A percentile compares a stretch with the other conserved stretches of the same genome.
Evolutionary conservation across 2,888 invertebrate species (phyloP).

Genomic region (Augochlorella aurata): DNA sequence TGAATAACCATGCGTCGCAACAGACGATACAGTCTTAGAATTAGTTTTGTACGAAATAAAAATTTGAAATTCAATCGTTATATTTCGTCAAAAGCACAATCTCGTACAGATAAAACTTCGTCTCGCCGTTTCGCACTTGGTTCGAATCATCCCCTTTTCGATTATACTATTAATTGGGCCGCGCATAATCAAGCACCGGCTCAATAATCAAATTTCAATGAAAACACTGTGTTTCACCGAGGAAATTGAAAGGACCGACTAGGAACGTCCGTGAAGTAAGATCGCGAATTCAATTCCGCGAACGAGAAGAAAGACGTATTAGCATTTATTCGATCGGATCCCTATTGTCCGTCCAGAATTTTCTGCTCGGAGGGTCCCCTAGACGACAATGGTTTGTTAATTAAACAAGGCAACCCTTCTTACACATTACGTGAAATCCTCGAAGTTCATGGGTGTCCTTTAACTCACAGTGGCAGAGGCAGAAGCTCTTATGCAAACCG

Average conservation of each 20-base stretch:
- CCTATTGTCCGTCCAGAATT: slow-evolving; percentile 36
- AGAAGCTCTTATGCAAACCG: slow-evolving; percentile 67
- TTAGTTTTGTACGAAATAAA: too few species aligned
- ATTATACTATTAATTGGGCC: background rate
- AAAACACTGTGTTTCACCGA: background rate
- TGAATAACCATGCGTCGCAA: too few species aligned
- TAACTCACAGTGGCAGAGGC: slow-evolving; percentile 58
- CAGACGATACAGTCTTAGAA: too few species aligned
- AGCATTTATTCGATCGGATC: slow-evolving; percentile 44
- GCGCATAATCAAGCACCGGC: background rate
- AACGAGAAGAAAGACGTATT: slow-evolving; percentile 29
- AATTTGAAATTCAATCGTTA: too few species aligned
- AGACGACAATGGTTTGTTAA: slow-evolving; percentile 60
- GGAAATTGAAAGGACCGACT: slow-evolving; percentile 9
- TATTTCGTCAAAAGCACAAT: too few species aligned
- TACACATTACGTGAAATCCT: slow-evolving; percentile 58
- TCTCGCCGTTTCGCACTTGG: too few species aligned
- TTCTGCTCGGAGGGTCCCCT: slow-evolving; percentile 12
- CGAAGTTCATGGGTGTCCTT: slow-evolving; percentile 55
- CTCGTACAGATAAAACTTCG: too few species aligned
- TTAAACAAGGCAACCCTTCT: slow-evolving; percentile 62
- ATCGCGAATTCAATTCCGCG: background rate
- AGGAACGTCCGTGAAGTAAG: background rate
- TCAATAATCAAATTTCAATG: background rate
- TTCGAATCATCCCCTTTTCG: background rate